These are phyloP conservation scores for Sesamia nonagrioides DNA, from an alignment of 1,140 invertebrate genomes.

Conservation along the genomic window DNA sequence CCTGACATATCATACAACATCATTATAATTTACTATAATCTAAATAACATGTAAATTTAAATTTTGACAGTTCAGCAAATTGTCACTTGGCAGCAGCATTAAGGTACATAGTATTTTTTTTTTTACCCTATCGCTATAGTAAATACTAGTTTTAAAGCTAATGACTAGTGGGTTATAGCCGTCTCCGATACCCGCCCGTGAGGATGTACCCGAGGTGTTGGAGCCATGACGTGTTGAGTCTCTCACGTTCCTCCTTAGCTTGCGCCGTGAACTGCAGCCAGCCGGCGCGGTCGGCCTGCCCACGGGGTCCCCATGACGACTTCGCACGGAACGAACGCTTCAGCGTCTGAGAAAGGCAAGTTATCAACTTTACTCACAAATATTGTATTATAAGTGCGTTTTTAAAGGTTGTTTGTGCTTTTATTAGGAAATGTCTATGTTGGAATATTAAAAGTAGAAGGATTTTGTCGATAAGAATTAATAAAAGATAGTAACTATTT, in stretches of 20 bases:
- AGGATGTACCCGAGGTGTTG: conserved; percentile 64
- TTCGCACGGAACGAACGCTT: conserved; percentile 79
- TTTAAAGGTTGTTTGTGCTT: not conserved
- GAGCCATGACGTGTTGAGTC: conserved; percentile 29
- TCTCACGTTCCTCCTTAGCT: conserved; percentile 51
- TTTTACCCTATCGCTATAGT: not conserved
- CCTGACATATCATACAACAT: not conserved
- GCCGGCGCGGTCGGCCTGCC: conserved; percentile 82
- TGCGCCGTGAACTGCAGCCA: conserved; percentile 88
- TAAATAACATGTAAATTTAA: conserved; percentile 2
- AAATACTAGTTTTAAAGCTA: conserved; percentile 6
- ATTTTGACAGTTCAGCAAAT: not conserved
- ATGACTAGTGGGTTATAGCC: conserved; percentile 3
- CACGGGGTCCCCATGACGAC: conserved; percentile 89
- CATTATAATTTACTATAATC: not conserved
- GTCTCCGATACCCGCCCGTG: conserved; percentile 57
- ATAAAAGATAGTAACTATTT: too few relatives aligned
- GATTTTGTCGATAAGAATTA: too few relatives aligned
- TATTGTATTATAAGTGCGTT: not conserved
- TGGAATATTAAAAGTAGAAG: not conserved
- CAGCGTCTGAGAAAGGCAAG: conserved; percentile 81
- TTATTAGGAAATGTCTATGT: too few relatives aligned
- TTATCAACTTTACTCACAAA: not conserved
- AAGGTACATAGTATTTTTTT: not conserved
- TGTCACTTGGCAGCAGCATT: not conserved